These are phyloP conservation scores for crab-eating macaque (Macaca fascicularis) DNA, from an alignment of 2,113 vertebrate genomes.

Conservation along the genomic window T2T-MFA8v1.1 NC_088389.1:13985501-13986000, in stretches of 20 bases:
- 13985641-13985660: too few species aligned
- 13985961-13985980: rapidly evolving
- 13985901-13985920: not conserved
- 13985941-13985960: rapidly evolving
- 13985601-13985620: too few species aligned
- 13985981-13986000: not conserved
- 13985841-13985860: not conserved
- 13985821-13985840: not conserved
- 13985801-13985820: rapidly evolving
- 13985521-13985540: too few species aligned
- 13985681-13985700: not conserved
- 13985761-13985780: not conserved
- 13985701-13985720: not conserved
- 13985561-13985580: too few species aligned
- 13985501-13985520: too few species aligned
- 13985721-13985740: not conserved
- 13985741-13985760: rapidly evolving
- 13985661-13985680: not conserved
- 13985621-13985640: too few species aligned
- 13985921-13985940: rapidly evolving
- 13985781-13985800: rapidly evolving
- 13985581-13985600: too few species aligned
- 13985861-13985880: not conserved
- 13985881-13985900: not conserved
- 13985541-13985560: too few species aligned